These are phyloP conservation scores for Eudasyphora cyanicolor DNA, from an alignment of 2,888 invertebrate genomes.

Conservation along the genomic window DNA sequence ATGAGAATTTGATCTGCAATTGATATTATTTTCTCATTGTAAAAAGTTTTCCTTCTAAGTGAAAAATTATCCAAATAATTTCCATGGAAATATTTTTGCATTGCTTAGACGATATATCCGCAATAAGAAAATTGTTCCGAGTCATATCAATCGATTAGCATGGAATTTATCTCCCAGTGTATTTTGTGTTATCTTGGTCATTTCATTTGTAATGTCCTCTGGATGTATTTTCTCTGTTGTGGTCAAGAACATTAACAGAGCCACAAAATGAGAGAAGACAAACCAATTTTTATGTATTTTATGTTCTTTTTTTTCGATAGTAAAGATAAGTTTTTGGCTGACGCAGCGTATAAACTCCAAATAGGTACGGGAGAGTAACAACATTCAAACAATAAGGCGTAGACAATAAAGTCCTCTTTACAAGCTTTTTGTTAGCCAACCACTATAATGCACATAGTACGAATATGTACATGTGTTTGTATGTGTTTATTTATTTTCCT, in stretches of 20 bases:
- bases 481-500: no score
- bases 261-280: neutral
- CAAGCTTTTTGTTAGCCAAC: constrained; percentile 30
- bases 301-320: constrained; percentile 18
- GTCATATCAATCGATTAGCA: no score
- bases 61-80: neutral
- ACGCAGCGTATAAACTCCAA: constrained; percentile 58
- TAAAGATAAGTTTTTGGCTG: constrained; percentile 64
- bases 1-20: no score
- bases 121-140: no score
- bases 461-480: neutral
- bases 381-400: constrained; percentile 60
- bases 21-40: no score
- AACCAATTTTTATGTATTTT: constrained; percentile 35
- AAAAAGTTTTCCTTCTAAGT: no score
- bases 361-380: constrained; percentile 10
- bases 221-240: constrained; percentile 45
- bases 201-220: constrained; percentile 77
- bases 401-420: constrained; percentile 57
- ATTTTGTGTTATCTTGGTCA: constrained; percentile 49
- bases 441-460: neutral
- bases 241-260: constrained; percentile 9
- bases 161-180: neutral
- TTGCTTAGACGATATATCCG: no score
- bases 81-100: neutral